Evolutionary conservation across 2,113 vertebrate species (phyloP).

Genomic region (Todiramphus saurophagus): DNA sequence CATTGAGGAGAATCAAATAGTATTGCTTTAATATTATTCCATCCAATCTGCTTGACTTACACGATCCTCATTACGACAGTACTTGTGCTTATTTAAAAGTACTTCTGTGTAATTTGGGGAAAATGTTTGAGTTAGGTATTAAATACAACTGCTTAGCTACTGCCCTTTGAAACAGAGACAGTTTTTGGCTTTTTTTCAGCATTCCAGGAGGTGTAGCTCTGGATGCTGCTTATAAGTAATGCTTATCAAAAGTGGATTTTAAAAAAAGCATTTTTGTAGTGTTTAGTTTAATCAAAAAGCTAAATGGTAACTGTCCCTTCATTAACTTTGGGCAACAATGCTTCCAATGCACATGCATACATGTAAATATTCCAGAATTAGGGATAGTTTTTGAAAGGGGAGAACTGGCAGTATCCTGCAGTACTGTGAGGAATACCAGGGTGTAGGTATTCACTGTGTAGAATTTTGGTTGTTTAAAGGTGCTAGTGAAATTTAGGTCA

Average conservation of each 20-base stretch:
- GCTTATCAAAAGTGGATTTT: background rate
- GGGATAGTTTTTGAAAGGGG: background rate
- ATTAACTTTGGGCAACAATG: background rate
- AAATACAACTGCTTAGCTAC: background rate
- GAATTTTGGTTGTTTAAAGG: background rate
- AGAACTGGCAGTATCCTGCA: background rate
- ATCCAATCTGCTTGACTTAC: background rate
- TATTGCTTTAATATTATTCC: background rate
- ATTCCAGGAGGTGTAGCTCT: background rate
- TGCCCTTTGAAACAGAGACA: background rate
- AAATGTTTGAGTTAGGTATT: background rate
- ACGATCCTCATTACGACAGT: background rate
- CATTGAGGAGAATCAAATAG: background rate
- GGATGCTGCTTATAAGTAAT: background rate
- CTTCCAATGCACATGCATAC: background rate
- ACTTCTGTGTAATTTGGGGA: background rate
- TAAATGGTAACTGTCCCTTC: background rate
- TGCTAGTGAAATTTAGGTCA: background rate
- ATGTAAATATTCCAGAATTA: background rate
- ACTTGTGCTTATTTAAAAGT: background rate
- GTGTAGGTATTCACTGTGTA: background rate
- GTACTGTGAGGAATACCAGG: background rate
- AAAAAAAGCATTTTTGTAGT: background rate
- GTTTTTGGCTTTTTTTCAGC: background rate
- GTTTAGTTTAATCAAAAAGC: background rate